These are phyloP conservation scores for Megastigmus dorsalis DNA, from an alignment of 2,888 invertebrate species.

Conservation along the genomic window DNA sequence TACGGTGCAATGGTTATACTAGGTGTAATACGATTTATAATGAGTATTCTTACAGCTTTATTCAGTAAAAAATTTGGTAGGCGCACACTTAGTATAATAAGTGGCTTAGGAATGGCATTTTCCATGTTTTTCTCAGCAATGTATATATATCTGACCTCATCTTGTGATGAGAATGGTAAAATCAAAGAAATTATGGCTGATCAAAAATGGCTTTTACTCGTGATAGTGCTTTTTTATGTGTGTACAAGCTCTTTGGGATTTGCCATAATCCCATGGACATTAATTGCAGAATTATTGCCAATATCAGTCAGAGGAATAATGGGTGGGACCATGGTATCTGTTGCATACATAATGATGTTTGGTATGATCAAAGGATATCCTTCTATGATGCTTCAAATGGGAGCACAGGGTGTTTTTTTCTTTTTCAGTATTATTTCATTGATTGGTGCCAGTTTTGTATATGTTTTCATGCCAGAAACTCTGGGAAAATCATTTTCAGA, in stretches of 20 bases:
- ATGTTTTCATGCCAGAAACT: slow-evolving; percentile 78
- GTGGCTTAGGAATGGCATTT: slow-evolving; percentile 77
- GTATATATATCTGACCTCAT: slow-evolving; percentile 64
- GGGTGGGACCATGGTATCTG: slow-evolving; percentile 76
- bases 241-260: slow-evolving; percentile 77
- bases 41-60: slow-evolving; percentile 75
- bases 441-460: slow-evolving; percentile 74
- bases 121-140: slow-evolving; percentile 73
- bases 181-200: slow-evolving; percentile 60
- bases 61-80: slow-evolving; percentile 76
- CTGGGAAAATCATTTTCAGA: slow-evolving; percentile 77
- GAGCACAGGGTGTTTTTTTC: slow-evolving; percentile 75
- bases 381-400: slow-evolving; percentile 71
- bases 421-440: slow-evolving; percentile 75
- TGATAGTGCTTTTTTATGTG: slow-evolving; percentile 76
- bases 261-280: slow-evolving; percentile 78
- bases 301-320: slow-evolving; percentile 76
- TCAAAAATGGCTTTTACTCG: slow-evolving; percentile 73
- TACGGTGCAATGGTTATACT: slow-evolving; percentile 75
- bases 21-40: slow-evolving; percentile 76
- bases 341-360: slow-evolving; percentile 78
- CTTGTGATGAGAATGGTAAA: slow-evolving; percentile 59
- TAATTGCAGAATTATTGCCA: slow-evolving; percentile 77
- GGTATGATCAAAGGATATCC: slow-evolving; percentile 76
- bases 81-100: slow-evolving; percentile 75